Evolutionary conservation across 2,888 invertebrate species (phyloP).

Genomic region (Zele albiditarsus): DNA sequence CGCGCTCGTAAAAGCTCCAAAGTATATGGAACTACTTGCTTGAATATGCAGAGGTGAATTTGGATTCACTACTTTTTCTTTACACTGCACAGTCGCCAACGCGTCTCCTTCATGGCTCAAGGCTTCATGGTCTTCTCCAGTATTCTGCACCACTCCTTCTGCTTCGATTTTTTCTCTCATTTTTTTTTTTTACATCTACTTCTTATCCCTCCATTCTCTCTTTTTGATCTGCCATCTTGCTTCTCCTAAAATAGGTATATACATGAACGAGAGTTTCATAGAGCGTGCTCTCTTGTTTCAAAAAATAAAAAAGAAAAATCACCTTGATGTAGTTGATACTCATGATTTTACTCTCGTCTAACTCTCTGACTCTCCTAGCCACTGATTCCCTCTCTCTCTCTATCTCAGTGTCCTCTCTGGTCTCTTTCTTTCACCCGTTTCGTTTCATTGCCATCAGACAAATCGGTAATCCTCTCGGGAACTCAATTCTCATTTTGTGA

Average conservation of each 20-base stretch:
- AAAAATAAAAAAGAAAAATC: slow-evolving; percentile 48
- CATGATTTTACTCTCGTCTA: slow-evolving; percentile 4
- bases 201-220: slow-evolving; percentile 24
- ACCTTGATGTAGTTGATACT: slow-evolving; percentile 47
- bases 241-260: slow-evolving; percentile 40
- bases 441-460: slow-evolving; percentile 7
- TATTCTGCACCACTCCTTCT: slow-evolving; percentile 33
- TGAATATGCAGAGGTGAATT: slow-evolving; percentile 45
- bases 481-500: slow-evolving; percentile 42
- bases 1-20: slow-evolving; percentile 33
- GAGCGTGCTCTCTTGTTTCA: slow-evolving; percentile 45
- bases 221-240: slow-evolving; percentile 23
- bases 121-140: not conserved
- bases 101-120: slow-evolving; percentile 22
- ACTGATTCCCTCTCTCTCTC: not conserved
- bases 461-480: slow-evolving; percentile 54
- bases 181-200: slow-evolving; percentile 27
- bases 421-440: slow-evolving; percentile 3
- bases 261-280: slow-evolving; percentile 34
- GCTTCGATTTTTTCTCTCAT: slow-evolving; percentile 38
- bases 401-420: not conserved
- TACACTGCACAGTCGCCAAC: slow-evolving; percentile 12
- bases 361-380: not conserved
- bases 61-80: slow-evolving; percentile 40
- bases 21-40: slow-evolving; percentile 26